These are phyloP conservation scores for Thalassaphorura encarpata DNA, from an alignment of 1,140 invertebrate species.

Conservation along the genomic window DNA sequence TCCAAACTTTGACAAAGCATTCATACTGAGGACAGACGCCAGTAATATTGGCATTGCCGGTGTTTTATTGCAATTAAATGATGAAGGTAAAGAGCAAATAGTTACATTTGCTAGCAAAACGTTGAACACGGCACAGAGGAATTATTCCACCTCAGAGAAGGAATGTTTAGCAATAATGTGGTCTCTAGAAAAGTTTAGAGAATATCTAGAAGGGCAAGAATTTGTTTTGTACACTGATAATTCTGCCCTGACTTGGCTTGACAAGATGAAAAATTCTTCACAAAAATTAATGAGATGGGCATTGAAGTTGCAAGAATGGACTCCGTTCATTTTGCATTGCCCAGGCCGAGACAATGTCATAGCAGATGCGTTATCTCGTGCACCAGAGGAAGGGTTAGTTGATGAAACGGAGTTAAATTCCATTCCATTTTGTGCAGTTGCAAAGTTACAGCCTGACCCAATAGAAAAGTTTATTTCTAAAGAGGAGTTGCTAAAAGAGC, in stretches of 20 bases:
- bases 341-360: constrained; percentile 32
- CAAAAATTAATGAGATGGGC: constrained; percentile 10
- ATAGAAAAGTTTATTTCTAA: too few relatives aligned
- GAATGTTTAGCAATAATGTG: constrained; percentile 45
- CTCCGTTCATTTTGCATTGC: constrained; percentile 4
- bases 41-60: constrained; percentile 1
- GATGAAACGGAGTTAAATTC: too few relatives aligned
- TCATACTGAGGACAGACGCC: constrained; percentile 9
- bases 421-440: too few relatives aligned
- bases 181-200: constrained; percentile 40
- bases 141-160: constrained; percentile 40
- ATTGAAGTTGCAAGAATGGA: constrained; percentile 32
- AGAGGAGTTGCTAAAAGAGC: too few relatives aligned
- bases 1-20: constrained; percentile 31
- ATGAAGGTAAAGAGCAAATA: constrained; percentile 21
- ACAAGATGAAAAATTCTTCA: constrained; percentile 37
- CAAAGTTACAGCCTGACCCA: too few relatives aligned
- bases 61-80: background rate
- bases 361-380: constrained; percentile 15
- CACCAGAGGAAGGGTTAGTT: constrained; percentile 14
- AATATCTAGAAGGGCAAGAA: constrained; percentile 41
- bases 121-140: constrained; percentile 38
- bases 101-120: constrained; percentile 40
- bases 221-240: constrained; percentile 45
- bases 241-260: constrained; percentile 40